A percentile compares a stretch with the other conserved stretches of the same genome.
phyloP scores from a whole-genome alignment of 92 coral and sea anemone species.

The Meandrina meandrites region DNA sequence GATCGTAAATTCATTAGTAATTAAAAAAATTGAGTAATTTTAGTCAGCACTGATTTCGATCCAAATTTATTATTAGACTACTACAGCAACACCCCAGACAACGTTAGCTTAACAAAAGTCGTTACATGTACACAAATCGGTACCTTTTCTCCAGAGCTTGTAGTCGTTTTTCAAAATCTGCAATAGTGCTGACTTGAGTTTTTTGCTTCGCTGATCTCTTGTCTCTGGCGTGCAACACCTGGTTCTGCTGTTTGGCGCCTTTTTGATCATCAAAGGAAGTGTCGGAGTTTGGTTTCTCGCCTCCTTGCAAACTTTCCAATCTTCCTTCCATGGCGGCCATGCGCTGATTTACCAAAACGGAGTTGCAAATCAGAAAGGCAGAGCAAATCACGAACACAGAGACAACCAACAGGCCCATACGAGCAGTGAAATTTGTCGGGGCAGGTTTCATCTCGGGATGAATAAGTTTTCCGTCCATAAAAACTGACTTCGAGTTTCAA shows the following conservation, averaged over 20 bases:
- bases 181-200: not conserved
- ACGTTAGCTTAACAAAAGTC: no score
- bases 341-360: conserved; percentile 20
- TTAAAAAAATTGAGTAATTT: no score
- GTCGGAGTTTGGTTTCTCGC: not conserved
- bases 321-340: not conserved
- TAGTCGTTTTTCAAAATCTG: conserved; percentile 19
- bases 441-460: conserved; percentile 5
- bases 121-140: no score
- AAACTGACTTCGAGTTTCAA: not conserved
- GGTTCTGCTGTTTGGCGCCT: not conserved
- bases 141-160: conserved; percentile 16
- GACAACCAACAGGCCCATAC: conserved; percentile 3
- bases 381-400: conserved; percentile 4
- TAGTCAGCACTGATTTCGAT: no score
- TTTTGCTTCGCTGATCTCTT: conserved; percentile 8
- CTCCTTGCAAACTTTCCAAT: not conserved
- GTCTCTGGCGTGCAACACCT: not conserved
- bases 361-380: conserved; percentile 13
- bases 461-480: conserved; percentile 4
- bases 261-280: not conserved
- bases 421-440: not conserved
- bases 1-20: no score
- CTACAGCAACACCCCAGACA: no score
- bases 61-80: no score